Percentiles rank a stretch among this genome's conserved stretches.
Evolutionary conservation across 64 coral and sea anemone species (phyloP).

Genomic region (Platygyra sinensis): DNA sequence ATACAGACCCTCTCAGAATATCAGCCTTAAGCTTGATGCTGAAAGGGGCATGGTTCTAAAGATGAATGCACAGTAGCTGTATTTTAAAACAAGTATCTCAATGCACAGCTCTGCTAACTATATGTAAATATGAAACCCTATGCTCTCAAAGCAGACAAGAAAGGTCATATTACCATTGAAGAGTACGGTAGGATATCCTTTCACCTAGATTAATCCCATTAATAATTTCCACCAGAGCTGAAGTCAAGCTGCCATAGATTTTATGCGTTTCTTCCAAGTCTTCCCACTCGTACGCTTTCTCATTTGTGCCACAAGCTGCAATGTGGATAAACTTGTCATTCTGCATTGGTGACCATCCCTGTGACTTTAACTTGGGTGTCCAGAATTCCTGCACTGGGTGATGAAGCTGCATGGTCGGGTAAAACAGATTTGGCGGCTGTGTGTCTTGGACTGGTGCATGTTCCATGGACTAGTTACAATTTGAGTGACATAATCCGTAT

Average conservation of each 20-base stretch:
- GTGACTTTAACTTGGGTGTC: background rate
- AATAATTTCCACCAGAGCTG: background rate
- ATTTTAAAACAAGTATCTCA: no score
- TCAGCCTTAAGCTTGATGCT: no score
- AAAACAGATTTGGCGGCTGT: background rate
- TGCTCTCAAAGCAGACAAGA: background rate
- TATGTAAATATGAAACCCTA: no score
- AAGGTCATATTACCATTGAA: background rate
- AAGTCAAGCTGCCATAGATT: background rate
- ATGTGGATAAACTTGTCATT: constrained; percentile 6
- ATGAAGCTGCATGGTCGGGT: background rate
- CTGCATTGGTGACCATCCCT: background rate
- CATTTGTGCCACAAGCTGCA: background rate
- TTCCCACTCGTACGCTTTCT: background rate
- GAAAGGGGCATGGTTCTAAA: no score
- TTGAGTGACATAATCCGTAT: no score
- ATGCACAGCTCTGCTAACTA: no score
- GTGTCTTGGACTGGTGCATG: background rate
- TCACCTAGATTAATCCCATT: background rate
- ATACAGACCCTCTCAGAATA: no score
- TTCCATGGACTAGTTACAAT: background rate
- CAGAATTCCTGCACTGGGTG: background rate
- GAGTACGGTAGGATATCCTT: background rate
- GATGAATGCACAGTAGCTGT: no score
- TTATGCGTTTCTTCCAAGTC: no score